Percentiles rank a stretch among this genome's conserved stretches.
Evolutionary conservation across 2,797 vertebrate genomes (phyloP).

Genomic region (Halcyon badia): DNA sequence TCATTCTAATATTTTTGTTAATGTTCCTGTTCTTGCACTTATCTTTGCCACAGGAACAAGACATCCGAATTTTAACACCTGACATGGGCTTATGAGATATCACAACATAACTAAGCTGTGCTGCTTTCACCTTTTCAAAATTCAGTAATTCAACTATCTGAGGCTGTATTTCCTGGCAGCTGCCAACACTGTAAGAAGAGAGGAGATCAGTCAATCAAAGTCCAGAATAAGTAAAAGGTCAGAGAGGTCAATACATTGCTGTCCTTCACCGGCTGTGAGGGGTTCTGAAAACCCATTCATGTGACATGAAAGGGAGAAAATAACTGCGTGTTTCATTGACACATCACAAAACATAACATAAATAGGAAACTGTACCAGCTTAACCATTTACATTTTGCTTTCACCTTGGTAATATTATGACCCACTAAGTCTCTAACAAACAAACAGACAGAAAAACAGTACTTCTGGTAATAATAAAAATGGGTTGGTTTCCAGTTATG

Average conservation of each 20-base stretch:
- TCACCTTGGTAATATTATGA: background rate
- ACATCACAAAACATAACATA: background rate
- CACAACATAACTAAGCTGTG: background rate
- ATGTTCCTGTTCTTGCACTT: background rate
- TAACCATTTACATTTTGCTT: background rate
- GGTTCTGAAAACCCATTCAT: conserved; percentile 21
- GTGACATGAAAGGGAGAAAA: conserved; percentile 18
- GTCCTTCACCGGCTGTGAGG: conserved; percentile 25
- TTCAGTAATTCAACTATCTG: background rate
- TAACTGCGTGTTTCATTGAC: background rate
- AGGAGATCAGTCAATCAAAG: conserved; percentile 38
- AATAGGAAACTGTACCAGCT: background rate
- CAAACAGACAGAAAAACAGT: fast-evolving
- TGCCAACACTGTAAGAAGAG: background rate
- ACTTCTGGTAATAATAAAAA: background rate
- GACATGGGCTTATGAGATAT: background rate
- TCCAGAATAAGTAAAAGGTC: conserved; percentile 46
- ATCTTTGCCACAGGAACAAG: conserved; percentile 5
- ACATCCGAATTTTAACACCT: conserved; percentile 21
- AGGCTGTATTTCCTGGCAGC: background rate
- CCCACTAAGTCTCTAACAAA: background rate
- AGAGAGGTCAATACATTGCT: background rate
- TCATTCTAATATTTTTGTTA: background rate
- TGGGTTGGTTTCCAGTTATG: background rate
- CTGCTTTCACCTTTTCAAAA: conserved; percentile 48